Evolutionary conservation across 1,140 invertebrate genomes (phyloP), one percentile per base, ranked within the genome.

Genomic region (Leptinotarsa undecemlineata): DNA sequence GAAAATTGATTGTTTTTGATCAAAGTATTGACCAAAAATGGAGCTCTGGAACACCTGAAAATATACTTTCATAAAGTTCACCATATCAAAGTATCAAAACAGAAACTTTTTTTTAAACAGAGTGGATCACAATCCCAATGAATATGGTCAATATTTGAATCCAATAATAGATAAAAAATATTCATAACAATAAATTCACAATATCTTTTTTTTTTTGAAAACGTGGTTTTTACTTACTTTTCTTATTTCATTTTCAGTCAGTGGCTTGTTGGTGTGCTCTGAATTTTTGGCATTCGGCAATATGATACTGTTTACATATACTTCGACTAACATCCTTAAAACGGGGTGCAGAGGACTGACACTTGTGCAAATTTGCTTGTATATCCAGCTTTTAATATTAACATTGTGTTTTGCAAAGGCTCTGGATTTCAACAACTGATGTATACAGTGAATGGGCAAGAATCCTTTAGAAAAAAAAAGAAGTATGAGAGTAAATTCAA

Each of bases 361-460:
- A 71, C 94, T 94, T 63, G 91, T 91, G 80, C 95, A 95, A 62
- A 99, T 94, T 87, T 99, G 97, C 76, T 92, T 90, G 79, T 96
- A 98, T 70, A 98, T 97, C 96, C 96, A 98, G 79, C 94, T 93
- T 87, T 96, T 96, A 6, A 97, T 96, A 0, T 94, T 94, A 1
- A 96, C 96, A 84, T 96, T 95, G 82, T 99, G 94, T 86, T 98
- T 98, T 0, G 96, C 95, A 83, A 99, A 99, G 4, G 96, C 95
- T 81, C 97, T 87, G 33, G 95, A 98, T 84, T 98, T 98, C 1
- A 99, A 86, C 17, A 99, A 85, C 82, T 99, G 97, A 85, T 98
- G 96, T 74, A 99, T 98, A 84, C 97, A 99, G 85, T 99, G 97
- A 26, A 99, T 95, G 0, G 97, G 97, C 72, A 99, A 85, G 86